A percentile compares a stretch with the other conserved stretches of the same genome.
Evolutionary conservation across 2,797 vertebrate genomes (phyloP).

Genomic region (Pseudotriccus pelzelni): DNA sequence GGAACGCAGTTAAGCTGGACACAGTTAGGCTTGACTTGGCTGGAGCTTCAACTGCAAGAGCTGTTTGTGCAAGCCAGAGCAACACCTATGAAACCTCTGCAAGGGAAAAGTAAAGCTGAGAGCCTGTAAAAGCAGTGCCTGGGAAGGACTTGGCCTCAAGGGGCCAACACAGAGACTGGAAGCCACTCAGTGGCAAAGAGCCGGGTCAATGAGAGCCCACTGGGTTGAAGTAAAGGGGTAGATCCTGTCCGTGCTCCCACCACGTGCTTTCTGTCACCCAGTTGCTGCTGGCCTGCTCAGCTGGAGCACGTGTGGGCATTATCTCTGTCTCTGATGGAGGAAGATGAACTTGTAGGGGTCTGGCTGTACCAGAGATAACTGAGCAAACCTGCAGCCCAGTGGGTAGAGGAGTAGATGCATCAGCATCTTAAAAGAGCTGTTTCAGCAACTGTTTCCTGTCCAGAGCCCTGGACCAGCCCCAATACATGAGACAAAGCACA

Average conservation of each 20-base stretch:
- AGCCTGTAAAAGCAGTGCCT: background rate
- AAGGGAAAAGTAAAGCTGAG: background rate
- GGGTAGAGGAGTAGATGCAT: background rate
- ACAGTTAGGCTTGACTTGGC: background rate
- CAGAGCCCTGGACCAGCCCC: background rate
- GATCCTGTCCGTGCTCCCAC: background rate
- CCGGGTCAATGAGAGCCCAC: background rate
- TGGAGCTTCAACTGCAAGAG: background rate
- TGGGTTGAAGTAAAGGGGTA: background rate
- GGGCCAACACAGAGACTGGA: background rate
- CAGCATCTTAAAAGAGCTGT: background rate
- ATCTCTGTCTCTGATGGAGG: background rate
- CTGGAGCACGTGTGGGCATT: fast-evolving
- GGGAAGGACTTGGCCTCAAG: background rate
- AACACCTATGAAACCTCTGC: background rate
- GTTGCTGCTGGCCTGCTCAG: background rate
- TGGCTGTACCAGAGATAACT: background rate
- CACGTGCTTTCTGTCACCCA: background rate
- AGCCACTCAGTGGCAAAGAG: background rate
- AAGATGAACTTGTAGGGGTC: background rate
- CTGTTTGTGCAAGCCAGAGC: background rate
- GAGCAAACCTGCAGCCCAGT: background rate
- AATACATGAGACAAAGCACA: background rate
- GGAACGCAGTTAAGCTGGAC: background rate
- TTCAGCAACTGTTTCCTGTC: background rate